Evolutionary conservation across 1,140 invertebrate genomes (phyloP).

Genomic region (Gonatopus flavifemur): DNA sequence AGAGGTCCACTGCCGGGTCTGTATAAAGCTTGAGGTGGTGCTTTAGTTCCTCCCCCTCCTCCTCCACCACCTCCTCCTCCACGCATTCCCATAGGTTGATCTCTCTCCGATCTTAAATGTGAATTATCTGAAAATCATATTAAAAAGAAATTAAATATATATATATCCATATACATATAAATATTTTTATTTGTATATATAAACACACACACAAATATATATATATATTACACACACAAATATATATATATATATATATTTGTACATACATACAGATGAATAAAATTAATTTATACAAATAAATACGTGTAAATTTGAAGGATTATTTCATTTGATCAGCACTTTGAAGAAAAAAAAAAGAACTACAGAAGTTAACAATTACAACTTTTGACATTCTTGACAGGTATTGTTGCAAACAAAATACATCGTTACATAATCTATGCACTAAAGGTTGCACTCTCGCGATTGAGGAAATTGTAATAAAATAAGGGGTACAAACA

Average conservation of each 20-base stretch:
- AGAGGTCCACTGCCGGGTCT: constrained; percentile 66
- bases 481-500: not conserved
- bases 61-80: no score
- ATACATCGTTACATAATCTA: constrained; percentile 27
- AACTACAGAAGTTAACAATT: not conserved
- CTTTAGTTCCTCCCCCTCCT: constrained; percentile 40
- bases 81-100: constrained; percentile 42
- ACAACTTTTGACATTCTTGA: constrained; percentile 31
- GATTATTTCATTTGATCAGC: not conserved
- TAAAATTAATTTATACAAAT: not conserved
- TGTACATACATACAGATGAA: not conserved
- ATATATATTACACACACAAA: not conserved
- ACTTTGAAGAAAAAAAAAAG: not conserved
- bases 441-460: not conserved
- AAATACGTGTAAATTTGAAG: not conserved
- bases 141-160: not conserved
- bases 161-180: not conserved
- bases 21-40: constrained; percentile 61
- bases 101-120: constrained; percentile 31
- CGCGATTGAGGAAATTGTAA: not conserved
- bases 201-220: not conserved
- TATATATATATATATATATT: not conserved
- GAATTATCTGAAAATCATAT: constrained; percentile 13
- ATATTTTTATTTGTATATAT: not conserved
- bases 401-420: constrained; percentile 3